These are phyloP conservation scores for Leptodirus hochenwartii DNA, from an alignment of 2,888 invertebrate species.

Conservation along the genomic window DNA sequence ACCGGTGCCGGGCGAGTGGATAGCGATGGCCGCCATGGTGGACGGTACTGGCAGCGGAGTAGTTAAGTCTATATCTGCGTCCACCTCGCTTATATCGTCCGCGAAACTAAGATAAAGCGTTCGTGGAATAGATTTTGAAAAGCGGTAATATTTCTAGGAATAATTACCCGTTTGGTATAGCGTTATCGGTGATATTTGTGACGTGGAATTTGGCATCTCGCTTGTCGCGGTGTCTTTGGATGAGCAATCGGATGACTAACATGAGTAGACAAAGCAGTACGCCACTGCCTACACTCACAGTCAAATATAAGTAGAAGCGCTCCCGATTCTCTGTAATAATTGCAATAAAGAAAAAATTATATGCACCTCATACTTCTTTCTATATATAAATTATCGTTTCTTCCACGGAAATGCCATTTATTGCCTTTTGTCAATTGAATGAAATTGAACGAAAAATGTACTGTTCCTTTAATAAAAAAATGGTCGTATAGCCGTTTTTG, in stretches of 20 bases:
- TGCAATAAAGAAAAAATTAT: no score
- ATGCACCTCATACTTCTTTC: no score
- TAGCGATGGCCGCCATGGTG: constrained; percentile 38
- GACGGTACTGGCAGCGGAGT: constrained; percentile 45
- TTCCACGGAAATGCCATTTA: no score
- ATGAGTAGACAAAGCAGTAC: constrained; percentile 53
- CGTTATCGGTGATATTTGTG: constrained; percentile 51
- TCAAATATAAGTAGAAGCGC: constrained; percentile 67
- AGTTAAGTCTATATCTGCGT: constrained; percentile 59
- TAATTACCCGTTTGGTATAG: constrained; percentile 65
- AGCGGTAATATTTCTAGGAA: no score
- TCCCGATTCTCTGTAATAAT: constrained; percentile 57
- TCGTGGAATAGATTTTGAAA: no score
- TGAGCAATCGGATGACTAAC: constrained; percentile 49
- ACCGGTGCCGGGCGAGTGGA: constrained; percentile 24
- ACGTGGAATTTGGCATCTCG: constrained; percentile 48
- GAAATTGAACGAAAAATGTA: no score
- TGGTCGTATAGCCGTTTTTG: no score
- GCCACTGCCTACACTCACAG: constrained; percentile 54
- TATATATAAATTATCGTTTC: no score
- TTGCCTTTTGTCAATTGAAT: no score
- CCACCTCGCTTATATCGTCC: constrained; percentile 74
- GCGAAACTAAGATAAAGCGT: no score
- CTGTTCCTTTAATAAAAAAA: no score
- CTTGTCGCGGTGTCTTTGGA: constrained; percentile 41